Evolutionary conservation across 2,888 invertebrate species (phyloP).

Genomic region (Hirtodrosophila duncani): DNA sequence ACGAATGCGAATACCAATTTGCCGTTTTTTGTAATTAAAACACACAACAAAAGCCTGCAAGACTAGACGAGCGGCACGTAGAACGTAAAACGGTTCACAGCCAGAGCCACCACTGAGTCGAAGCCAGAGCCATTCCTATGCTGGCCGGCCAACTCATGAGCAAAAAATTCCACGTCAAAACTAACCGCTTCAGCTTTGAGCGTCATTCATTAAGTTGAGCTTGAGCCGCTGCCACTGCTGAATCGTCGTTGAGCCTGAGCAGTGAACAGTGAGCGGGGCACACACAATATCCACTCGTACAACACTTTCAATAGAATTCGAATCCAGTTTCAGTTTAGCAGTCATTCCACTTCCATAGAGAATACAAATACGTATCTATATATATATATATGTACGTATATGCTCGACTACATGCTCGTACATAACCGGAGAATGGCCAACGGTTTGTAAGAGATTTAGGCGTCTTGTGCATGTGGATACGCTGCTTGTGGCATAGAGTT

Average conservation of each 20-base stretch:
- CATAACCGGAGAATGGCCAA: too few relatives aligned
- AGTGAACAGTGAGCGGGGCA: conserved; percentile 10
- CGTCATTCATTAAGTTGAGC: conserved; percentile 61
- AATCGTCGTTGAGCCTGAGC: neutral
- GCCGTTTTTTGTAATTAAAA: conserved; percentile 39
- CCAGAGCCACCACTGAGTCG: neutral
- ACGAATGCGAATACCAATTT: conserved; percentile 49
- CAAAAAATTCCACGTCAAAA: conserved; percentile 63
- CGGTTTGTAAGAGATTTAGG: too few relatives aligned
- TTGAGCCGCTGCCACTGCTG: conserved; percentile 6
- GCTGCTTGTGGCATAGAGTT: too few relatives aligned
- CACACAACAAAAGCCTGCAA: conserved; percentile 56
- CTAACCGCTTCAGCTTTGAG: conserved; percentile 32
- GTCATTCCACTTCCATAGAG: too few relatives aligned
- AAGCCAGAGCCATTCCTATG: conserved; percentile 11
- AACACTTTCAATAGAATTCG: conserved; percentile 71
- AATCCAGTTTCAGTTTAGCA: conserved; percentile 69
- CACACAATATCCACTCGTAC: too few relatives aligned
- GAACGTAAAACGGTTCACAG: conserved; percentile 16
- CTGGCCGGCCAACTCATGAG: conserved; percentile 52
- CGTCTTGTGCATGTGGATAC: too few relatives aligned
- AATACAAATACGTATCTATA: too few relatives aligned
- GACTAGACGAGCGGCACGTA: conserved; percentile 14
- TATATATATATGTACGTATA: too few relatives aligned
- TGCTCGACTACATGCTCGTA: too few relatives aligned